Evolutionary conservation across 2,888 invertebrate genomes (phyloP), one percentile per base, ranked within the genome.

Genomic region (Criorhina ranunculi): DNA sequence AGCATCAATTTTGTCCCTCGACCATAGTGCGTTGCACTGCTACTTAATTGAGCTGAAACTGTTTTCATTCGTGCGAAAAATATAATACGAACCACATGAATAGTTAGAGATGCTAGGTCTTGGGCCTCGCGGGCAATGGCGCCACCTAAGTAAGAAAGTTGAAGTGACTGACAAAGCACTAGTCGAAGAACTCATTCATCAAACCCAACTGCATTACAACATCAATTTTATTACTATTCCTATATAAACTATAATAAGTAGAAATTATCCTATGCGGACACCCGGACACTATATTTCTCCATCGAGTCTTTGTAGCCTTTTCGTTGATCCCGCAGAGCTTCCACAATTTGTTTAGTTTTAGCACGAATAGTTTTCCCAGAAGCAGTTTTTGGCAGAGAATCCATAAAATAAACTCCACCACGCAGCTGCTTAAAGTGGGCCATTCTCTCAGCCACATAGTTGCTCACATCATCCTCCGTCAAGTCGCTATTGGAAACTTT

Each of bases 381-480:
- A 9, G 86, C 73, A 5, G 88, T 88, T 53, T 87, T 79, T 29
- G 88, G 88, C 5, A 88, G 24, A 0, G 60, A 19, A 12, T 88
- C 70, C 9, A 88, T 33, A 40, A 88, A 87, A 59, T 83, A 82
- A 24, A 88, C 87, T 8, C 88, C 88, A 9, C 88, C 88, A 1
- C 78, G 73, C 11, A 88, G 53, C 12, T 86, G 86, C 44, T 89
- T 89, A 17, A 87, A 88, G 35, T 88, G 78, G 2, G 85, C 77
- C 72, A 88, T 72, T 44, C 67, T 86, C 11, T 80, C 79, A 5
- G 86, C 76, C 7, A 87, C 86, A 29, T 86, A 81, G 3, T 72
- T 53, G 3, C n/a, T 66, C 11, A 87, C 49, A 6, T 87, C 76
- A 0, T 67, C 57, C 29, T 81, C 70, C 2, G 75, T 86, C 24